These are phyloP conservation scores for Dynastes maya DNA, from an alignment of 2,888 invertebrate species.

Conservation along the genomic window DNA sequence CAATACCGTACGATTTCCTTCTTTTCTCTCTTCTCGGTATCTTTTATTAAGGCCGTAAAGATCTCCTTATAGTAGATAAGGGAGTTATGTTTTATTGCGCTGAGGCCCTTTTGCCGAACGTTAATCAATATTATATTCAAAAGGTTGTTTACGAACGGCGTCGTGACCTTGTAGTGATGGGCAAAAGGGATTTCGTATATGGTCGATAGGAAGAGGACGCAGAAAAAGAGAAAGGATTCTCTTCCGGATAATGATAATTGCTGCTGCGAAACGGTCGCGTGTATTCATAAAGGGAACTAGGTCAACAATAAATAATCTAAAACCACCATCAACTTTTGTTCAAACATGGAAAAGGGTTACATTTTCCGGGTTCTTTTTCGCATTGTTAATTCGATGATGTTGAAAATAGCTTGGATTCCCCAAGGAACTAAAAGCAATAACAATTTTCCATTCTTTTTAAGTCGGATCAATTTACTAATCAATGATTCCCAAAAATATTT, in stretches of 20 bases:
- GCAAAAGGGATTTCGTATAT: not conserved
- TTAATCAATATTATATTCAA: slow-evolving; percentile 43
- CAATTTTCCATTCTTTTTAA: too few species aligned
- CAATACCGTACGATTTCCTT: slow-evolving; percentile 41
- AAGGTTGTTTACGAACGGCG: slow-evolving; percentile 31
- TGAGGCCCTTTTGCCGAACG: slow-evolving; percentile 21
- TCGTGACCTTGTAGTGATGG: not conserved
- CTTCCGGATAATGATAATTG: slow-evolving; percentile 27
- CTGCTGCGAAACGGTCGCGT: not conserved
- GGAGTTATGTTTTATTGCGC: slow-evolving; percentile 41
- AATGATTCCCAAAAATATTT: too few species aligned
- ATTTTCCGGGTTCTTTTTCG: too few species aligned
- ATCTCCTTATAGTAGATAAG: slow-evolving; percentile 34
- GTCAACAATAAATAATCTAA: slow-evolving; percentile 4
- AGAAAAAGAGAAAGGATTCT: not conserved
- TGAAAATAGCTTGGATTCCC: too few species aligned
- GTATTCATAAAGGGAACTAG: slow-evolving; percentile 14
- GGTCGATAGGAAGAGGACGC: not conserved
- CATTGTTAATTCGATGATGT: too few species aligned
- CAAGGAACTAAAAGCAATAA: too few species aligned
- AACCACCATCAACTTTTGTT: too few species aligned
- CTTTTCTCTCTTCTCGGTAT: slow-evolving; percentile 7
- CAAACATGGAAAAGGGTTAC: too few species aligned
- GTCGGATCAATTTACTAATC: too few species aligned
- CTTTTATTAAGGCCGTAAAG: slow-evolving; percentile 43